Conservation (phyloP, 2,888 invertebrate genomes). For the Psylliodes chrysocephalus region DNA sequence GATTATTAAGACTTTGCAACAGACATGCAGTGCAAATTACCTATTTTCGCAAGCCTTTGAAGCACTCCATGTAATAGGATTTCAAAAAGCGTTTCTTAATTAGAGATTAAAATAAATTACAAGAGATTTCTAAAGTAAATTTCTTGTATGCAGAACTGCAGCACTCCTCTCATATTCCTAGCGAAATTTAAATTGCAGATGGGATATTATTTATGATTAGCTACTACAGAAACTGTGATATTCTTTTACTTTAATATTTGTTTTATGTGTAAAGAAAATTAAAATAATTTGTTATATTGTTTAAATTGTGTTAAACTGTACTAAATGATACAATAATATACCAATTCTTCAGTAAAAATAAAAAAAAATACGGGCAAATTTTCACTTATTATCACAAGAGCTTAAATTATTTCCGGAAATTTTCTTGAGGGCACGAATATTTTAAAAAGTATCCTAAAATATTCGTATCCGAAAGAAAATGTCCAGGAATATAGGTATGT, state of each 20-base stretch:
- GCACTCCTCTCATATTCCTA: conserved; percentile 12
- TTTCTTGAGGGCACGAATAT: too few relatives aligned
- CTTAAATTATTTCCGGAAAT: too few relatives aligned
- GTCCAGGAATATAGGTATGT: too few relatives aligned
- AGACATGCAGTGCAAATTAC: conserved; percentile 13
- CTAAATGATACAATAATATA: too few relatives aligned
- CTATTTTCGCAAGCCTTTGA: conserved; percentile 20
- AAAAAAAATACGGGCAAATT: too few relatives aligned
- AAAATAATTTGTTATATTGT: too few relatives aligned
- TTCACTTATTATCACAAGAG: too few relatives aligned
- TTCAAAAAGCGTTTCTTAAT: conserved; percentile 43
- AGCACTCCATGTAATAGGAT: conserved; percentile 36
- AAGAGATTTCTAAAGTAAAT: conserved; percentile 25
- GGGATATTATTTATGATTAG: conserved; percentile 22
- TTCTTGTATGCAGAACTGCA: conserved; percentile 26
- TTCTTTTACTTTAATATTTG: conserved; percentile 22
- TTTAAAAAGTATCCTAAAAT: too few relatives aligned
- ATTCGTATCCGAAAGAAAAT: too few relatives aligned
- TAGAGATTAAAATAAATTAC: conserved; percentile 35
- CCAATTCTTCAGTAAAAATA: too few relatives aligned
- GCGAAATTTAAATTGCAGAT: conserved; percentile 27
- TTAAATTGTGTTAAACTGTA: too few relatives aligned
- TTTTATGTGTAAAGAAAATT: too few relatives aligned
- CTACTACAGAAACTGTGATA: conserved; percentile 9
- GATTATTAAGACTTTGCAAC: conserved; percentile 1